Evolutionary conservation across 2,113 vertebrate species (phyloP).

Genomic region (Pogona vitticeps): DNA sequence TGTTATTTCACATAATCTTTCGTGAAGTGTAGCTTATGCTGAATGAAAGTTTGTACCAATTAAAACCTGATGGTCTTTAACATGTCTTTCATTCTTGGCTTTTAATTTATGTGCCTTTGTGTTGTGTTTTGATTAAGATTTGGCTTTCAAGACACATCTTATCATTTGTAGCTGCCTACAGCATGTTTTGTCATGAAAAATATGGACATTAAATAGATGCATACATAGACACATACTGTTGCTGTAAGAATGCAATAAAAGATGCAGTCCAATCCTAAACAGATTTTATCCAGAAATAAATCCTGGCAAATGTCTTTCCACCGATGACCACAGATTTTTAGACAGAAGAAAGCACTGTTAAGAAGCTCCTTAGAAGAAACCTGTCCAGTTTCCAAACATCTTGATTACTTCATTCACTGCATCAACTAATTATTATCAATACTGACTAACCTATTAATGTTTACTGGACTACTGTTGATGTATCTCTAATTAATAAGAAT

Average conservation of each 20-base stretch:
- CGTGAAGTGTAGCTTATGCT: too few relatives aligned
- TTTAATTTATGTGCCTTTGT: too few relatives aligned
- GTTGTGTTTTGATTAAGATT: too few relatives aligned
- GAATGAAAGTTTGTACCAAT: too few relatives aligned
- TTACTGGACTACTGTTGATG: background rate
- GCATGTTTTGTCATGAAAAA: too few relatives aligned
- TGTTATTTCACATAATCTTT: too few relatives aligned
- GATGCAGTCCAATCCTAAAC: background rate
- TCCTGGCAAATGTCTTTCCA: background rate
- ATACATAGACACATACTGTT: background rate
- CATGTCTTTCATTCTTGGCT: too few relatives aligned
- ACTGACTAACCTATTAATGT: background rate
- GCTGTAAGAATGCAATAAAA: background rate
- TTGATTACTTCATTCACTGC: background rate
- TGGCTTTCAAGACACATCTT: too few relatives aligned
- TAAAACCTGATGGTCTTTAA: too few relatives aligned
- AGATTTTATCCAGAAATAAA: background rate
- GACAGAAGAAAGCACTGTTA: fast-evolving
- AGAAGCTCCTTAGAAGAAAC: background rate
- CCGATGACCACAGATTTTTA: background rate
- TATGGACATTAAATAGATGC: too few relatives aligned
- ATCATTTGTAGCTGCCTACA: too few relatives aligned
- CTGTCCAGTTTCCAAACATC: background rate
- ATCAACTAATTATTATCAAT: background rate
- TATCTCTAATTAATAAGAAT: constrained; percentile 32